Evolutionary conservation across 2,888 invertebrate species (phyloP).

Genomic region (Meghimatium bilineatum): DNA sequence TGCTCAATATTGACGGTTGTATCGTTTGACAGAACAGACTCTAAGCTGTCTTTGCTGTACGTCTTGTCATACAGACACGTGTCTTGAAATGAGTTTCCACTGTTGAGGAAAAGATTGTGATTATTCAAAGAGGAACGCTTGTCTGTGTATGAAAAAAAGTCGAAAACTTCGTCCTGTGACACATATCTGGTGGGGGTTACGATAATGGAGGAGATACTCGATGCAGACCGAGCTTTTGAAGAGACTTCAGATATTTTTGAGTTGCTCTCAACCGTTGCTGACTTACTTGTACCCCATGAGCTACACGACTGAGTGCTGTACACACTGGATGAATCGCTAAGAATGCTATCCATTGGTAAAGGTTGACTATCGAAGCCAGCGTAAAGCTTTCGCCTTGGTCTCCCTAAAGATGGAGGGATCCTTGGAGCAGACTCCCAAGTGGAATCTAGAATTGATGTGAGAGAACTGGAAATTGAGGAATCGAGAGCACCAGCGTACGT

Average conservation of each 20-base stretch:
- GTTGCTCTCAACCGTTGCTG: conserved; percentile 21
- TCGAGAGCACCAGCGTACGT: not conserved
- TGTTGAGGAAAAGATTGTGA: conserved; percentile 14
- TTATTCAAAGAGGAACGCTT: conserved; percentile 25
- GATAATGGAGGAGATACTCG: not conserved
- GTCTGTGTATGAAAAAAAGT: conserved; percentile 18
- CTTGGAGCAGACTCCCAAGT: conserved; percentile 14
- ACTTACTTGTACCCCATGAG: conserved; percentile 35
- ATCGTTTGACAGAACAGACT: conserved; percentile 10
- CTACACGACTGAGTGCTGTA: conserved; percentile 36
- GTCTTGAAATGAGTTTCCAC: not conserved
- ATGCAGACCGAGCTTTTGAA: not conserved
- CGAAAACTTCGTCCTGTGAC: conserved; percentile 11
- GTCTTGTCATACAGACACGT: conserved; percentile 2
- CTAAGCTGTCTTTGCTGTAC: conserved; percentile 29
- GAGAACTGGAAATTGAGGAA: not conserved
- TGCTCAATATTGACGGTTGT: conserved; percentile 1
- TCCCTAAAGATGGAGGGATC: conserved; percentile 34
- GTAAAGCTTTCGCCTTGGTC: conserved; percentile 39
- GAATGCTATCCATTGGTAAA: conserved; percentile 42
- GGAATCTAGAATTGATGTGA: not conserved
- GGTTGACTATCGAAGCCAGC: conserved; percentile 47
- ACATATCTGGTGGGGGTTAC: conserved; percentile 11
- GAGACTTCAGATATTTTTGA: not conserved
- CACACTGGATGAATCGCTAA: conserved; percentile 42